Percentiles rank a stretch among this genome's conserved stretches.
Conservation (phyloP, 2,888 invertebrate species). For the Lithophane socia region DNA sequence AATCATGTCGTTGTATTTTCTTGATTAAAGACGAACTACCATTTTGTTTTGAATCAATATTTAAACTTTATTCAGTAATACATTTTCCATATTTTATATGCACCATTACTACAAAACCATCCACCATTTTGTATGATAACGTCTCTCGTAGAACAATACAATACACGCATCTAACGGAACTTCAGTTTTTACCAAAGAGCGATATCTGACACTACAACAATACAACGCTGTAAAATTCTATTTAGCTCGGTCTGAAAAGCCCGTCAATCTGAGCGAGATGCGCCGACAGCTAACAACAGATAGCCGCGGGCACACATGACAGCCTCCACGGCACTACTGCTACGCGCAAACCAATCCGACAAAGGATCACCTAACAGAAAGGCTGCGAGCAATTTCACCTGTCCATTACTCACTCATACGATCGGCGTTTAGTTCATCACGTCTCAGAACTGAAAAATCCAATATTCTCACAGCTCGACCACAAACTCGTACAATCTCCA, state of each 20-base stretch:
- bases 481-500: conserved; percentile 57
- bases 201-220: conserved; percentile 59
- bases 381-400: conserved; percentile 75
- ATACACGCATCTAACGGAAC: conserved; percentile 29
- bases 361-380: conserved; percentile 78
- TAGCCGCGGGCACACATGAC: conserved; percentile 76
- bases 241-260: conserved; percentile 72
- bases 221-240: conserved; percentile 74
- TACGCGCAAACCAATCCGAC: conserved; percentile 73
- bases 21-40: neutral
- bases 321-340: conserved; percentile 67
- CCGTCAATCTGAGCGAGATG: conserved; percentile 77
- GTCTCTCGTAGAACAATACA: conserved; percentile 10
- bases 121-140: conserved; percentile 2
- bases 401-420: conserved; percentile 73
- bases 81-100: neutral
- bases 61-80: neutral
- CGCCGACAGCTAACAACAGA: conserved; percentile 79
- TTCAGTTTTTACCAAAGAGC: conserved; percentile 45
- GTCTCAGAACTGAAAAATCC: conserved; percentile 51
- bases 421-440: conserved; percentile 64
- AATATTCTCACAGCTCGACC: conserved; percentile 58
- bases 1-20: neutral
- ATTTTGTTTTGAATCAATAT: neutral
- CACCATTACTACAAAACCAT: neutral